Evolutionary conservation across 2,888 invertebrate species (phyloP), one percentile per base, ranked within the genome.

Genomic region (Trichogramma dendrolimi): DNA sequence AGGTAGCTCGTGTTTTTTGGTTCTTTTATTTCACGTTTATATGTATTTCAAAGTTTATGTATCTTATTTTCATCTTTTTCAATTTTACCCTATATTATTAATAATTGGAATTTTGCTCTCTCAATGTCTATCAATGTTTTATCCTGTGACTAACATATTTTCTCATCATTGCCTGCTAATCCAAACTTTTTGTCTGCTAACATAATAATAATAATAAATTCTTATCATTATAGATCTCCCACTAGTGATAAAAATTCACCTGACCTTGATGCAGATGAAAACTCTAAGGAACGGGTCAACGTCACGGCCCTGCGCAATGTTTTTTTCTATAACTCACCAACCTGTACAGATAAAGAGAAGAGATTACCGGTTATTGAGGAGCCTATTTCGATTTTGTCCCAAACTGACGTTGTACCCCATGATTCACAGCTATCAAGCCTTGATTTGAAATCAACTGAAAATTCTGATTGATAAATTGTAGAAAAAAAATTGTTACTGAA

Each of bases 221-320:
- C 7, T 52, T 42, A 54, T 59, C 40, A 49, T 64, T 64, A 4
- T 60, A 77, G 76, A 62, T 72, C 57, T 62, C 62, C 69, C 6
- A 74, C 68, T 58, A 67, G 70, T 42, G 76, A 75, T 58, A 60
- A 66, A 48, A 74, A 70, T 59, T 61, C 59, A n/a, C 71, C 71
- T 14, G 63, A 69, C 4, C 59, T 68, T 41, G 52, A 62, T 10
- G 68, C 62, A 7, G 70, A 71, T 5, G 71, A 70, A 39, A 54
- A 65, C n/a, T 72, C 80, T 53, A 80, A 81, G 65, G 80, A 80
- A 57, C 74, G 80, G 27, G 78, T 82, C 4, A 82, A 82, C 65
- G 80, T 82, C 4, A 81, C 83, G 44, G 78, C 81, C 61, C 69
- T 83, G 62, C 79, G 82, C 68, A 83, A 81, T 69, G 81, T 83